These are phyloP conservation scores for Hecatera dysodea DNA, from an alignment of 2,888 invertebrate genomes.

Conservation along the genomic window DNA sequence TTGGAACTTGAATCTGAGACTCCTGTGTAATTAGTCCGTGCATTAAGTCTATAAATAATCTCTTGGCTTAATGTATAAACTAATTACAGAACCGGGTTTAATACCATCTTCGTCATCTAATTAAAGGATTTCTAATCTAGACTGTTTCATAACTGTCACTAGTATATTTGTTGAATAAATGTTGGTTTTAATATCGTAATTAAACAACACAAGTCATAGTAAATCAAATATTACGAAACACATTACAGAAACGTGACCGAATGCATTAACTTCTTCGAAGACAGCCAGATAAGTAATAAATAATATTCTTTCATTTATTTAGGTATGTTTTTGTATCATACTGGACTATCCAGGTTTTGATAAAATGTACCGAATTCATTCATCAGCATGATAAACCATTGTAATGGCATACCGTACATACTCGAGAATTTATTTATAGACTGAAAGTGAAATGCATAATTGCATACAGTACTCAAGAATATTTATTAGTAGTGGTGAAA, in stretches of 20 bases:
- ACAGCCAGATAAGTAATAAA: slow-evolving; percentile 67
- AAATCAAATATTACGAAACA: slow-evolving; percentile 42
- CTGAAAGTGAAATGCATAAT: slow-evolving; percentile 44
- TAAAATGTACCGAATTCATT: slow-evolving; percentile 65
- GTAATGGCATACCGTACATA: slow-evolving; percentile 1
- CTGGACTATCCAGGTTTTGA: slow-evolving; percentile 68
- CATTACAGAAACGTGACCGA: slow-evolving; percentile 54
- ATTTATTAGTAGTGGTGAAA: slow-evolving; percentile 24
- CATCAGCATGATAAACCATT: slow-evolving; percentile 13
- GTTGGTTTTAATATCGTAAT: slow-evolving; percentile 20
- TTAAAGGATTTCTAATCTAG: slow-evolving; percentile 4
- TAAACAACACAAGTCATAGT: slow-evolving; percentile 29
- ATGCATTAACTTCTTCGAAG: slow-evolving; percentile 74
- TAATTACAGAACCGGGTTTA: slow-evolving; percentile 8
- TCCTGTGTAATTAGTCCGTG: slow-evolving; percentile 40
- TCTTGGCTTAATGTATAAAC: not conserved
- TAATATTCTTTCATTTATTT: slow-evolving; percentile 71
- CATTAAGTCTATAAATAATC: slow-evolving; percentile 23
- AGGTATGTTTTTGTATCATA: slow-evolving; percentile 69
- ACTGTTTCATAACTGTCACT: not conserved
- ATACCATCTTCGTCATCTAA: not conserved
- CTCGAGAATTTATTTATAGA: slow-evolving; percentile 17
- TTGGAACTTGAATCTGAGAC: slow-evolving; percentile 33
- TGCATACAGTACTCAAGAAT: not conserved
- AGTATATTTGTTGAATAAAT: slow-evolving; percentile 7